Base-by-base conservation (phyloP, 2,797 vertebrate species). In the Ispidina picta region DNA sequence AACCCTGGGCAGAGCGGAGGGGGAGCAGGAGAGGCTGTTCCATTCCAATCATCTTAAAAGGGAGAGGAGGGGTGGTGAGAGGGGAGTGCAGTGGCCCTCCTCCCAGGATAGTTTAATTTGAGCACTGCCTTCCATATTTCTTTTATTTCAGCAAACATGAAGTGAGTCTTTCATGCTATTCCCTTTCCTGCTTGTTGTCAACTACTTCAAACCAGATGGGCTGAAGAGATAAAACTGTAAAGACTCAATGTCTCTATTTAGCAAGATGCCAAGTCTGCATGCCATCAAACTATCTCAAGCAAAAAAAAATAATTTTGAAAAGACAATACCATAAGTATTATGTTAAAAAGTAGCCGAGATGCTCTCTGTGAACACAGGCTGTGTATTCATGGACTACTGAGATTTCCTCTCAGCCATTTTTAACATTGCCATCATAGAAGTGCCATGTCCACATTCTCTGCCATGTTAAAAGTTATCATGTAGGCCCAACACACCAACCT, bases 161-260 rank as follows among this genome's bases (percentile, higher is more conserved):
- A 94, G 79, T 11, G 70, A 71, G 96, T 94, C 97, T 98, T 98
- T 98, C 97, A 98, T 97, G 98, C 77, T 92, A 78, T 97, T 97
- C 96, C 90, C 95, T 97, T 97, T 98, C 97, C 98, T 98, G 98
- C 98, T 96, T 97, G 94, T 95, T 96, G 96, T 95, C 97, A 97
- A 96, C 96, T 98, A 91, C 97, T 98, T 97, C 94, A 97, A 97
- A 97, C 88, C 96, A 97, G 97, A 97, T 97, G 96, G 97, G 96
- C 95, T 97, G 97, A 90, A 86, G 96, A 98, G 98, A 98, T 97
- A 96, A 96, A 95, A 79, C 87, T 96, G 94, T 95, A 96, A 96
- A 97, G 97, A 97, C 96, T 95, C 90, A 92, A 96, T 90, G 92
- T 97, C 92, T 93, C 96, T 89, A 90, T 95, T 95, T 94, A 86